Conservation (phyloP, 2,113 vertebrate species). For the Coturnix japonica region DNA sequence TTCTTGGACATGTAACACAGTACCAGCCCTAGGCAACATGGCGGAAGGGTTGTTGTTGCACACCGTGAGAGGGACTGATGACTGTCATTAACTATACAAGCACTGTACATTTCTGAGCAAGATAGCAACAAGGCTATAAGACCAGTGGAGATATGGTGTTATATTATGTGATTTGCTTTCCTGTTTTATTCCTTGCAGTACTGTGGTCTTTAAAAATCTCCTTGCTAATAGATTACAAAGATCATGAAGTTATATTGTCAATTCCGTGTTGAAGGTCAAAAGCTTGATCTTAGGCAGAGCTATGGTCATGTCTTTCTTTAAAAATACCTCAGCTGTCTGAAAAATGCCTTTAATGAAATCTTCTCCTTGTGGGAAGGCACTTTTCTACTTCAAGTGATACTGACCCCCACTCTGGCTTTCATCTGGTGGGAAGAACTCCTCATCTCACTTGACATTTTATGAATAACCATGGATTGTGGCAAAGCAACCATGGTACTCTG, state of each 20-base stretch:
- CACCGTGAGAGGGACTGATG: background rate
- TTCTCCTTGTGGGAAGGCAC: background rate
- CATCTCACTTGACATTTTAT: background rate
- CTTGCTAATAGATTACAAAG: background rate
- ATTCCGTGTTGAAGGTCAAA: background rate
- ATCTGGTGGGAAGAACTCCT: background rate
- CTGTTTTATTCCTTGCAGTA: background rate
- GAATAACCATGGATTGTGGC: background rate
- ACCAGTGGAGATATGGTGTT: background rate
- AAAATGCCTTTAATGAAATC: background rate
- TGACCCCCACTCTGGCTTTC: accelerated
- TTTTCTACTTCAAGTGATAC: background rate
- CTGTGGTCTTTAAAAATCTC: background rate
- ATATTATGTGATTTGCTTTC: background rate
- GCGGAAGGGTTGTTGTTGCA: background rate
- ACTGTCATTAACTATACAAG: background rate
- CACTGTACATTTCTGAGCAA: background rate
- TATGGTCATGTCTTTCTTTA: background rate
- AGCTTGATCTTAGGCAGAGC: background rate
- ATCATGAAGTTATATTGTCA: background rate
- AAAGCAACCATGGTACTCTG: background rate
- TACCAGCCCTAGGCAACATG: background rate
- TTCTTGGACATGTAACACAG: background rate
- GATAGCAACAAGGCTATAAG: background rate
- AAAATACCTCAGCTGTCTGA: background rate